Evolutionary conservation across 2,113 vertebrate genomes (phyloP).

Genomic region (Sinocyclocheilus anophthalmus): DNA sequence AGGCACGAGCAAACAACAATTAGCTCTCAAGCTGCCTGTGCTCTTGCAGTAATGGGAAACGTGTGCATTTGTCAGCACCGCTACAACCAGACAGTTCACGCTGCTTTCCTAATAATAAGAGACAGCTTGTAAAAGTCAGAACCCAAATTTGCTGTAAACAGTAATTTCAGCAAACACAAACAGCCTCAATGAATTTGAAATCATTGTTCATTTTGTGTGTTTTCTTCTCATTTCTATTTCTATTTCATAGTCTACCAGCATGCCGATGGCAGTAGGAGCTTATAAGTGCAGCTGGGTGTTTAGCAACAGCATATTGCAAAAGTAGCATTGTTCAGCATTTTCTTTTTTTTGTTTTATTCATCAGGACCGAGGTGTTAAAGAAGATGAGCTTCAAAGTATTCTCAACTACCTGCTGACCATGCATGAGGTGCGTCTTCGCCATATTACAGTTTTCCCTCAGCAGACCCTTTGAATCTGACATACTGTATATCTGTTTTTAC

Average conservation of each 20-base stretch:
- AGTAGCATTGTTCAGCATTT: background rate
- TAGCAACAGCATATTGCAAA: background rate
- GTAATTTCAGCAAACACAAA: constrained; percentile 20
- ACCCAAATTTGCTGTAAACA: constrained; percentile 11
- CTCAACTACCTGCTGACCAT: constrained; percentile 95
- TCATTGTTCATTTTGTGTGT: background rate
- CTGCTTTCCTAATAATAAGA: constrained; percentile 28
- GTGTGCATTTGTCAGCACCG: constrained; percentile 30
- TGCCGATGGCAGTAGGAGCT: background rate
- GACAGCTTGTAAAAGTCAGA: constrained; percentile 17
- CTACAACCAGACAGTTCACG: constrained; percentile 31
- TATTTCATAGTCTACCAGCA: background rate
- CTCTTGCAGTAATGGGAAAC: constrained; percentile 22
- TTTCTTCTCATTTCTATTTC: background rate
- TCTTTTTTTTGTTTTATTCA: background rate
- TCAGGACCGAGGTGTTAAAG: constrained; percentile 96
- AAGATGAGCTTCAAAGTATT: constrained; percentile 97
- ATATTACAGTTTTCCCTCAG: background rate
- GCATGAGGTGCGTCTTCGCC: constrained; percentile 84
- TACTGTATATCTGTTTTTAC: background rate
- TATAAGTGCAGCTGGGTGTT: background rate
- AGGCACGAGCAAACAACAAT: constrained; percentile 37
- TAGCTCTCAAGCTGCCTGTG: constrained; percentile 43
- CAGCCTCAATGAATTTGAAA: background rate
- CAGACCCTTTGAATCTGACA: background rate